Evolutionary conservation across 2,888 invertebrate species (phyloP).

Genomic region (Pristionchus arcanus): DNA sequence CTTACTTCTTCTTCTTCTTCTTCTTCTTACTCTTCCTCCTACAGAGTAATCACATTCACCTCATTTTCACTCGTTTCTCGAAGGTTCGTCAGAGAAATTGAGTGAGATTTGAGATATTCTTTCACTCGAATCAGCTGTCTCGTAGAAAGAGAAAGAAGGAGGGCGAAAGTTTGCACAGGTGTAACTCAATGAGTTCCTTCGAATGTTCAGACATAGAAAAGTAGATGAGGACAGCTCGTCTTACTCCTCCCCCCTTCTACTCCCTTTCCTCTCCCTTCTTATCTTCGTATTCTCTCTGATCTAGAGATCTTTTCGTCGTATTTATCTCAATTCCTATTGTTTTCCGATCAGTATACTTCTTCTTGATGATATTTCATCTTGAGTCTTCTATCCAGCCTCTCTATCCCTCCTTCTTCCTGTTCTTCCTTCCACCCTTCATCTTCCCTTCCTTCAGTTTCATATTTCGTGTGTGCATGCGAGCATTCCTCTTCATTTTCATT

Average conservation of each 20-base stretch:
- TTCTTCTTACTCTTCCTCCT: not conserved
- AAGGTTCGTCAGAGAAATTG: not conserved
- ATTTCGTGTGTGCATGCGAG: not conserved
- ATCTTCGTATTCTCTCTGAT: not conserved
- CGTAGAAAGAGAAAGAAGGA: not conserved
- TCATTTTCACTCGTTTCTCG: not conserved
- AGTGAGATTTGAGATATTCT: not conserved
- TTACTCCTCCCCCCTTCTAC: not conserved
- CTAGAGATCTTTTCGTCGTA: not conserved
- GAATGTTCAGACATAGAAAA: not conserved
- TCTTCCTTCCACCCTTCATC: not conserved
- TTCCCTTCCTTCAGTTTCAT: constrained; percentile 31
- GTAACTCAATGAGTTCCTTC: not conserved
- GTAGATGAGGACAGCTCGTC: not conserved
- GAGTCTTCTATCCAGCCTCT: constrained; percentile 6
- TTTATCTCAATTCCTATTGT: not conserved
- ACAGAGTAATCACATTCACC: not conserved
- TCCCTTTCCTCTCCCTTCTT: not conserved
- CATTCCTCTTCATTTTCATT: constrained; percentile 43
- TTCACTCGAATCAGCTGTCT: not conserved
- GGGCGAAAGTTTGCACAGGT: not conserved
- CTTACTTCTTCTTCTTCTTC: constrained; percentile 17
- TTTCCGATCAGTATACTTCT: not conserved
- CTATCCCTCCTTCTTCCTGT: not conserved
- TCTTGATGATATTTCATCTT: not conserved